Percentiles rank a stretch among this genome's conserved stretches.
These are phyloP conservation scores for Scylla paramamosain DNA, from an alignment of 1,140 invertebrate genomes.

Conservation along the genomic window DNA sequence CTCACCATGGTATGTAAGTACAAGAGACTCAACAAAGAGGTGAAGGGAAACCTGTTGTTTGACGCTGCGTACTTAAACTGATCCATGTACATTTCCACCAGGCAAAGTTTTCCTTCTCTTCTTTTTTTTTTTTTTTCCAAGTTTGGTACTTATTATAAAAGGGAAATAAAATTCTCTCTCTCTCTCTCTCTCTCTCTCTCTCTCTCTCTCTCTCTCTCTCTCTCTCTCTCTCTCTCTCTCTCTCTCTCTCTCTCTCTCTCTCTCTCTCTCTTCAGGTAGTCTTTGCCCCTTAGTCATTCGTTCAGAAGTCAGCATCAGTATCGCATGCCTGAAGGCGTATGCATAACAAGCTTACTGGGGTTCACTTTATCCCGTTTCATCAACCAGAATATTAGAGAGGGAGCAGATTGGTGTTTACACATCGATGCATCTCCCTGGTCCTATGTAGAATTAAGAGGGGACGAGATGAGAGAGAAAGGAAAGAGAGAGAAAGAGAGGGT, in stretches of 20 bases:
- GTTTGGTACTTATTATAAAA: too few relatives aligned
- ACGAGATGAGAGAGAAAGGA: background rate
- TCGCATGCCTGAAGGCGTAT: background rate
- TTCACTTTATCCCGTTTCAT: constrained; percentile 21
- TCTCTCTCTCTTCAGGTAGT: background rate
- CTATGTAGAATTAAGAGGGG: constrained; percentile 13
- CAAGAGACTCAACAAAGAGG: too few relatives aligned
- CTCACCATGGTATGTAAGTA: too few relatives aligned
- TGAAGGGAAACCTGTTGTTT: too few relatives aligned
- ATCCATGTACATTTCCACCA: too few relatives aligned
- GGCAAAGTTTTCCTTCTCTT: too few relatives aligned
- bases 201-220: too few relatives aligned
- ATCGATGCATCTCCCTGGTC: constrained; percentile 10
- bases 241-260: constrained; percentile 1
- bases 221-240: too few relatives aligned
- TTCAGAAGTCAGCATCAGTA: background rate
- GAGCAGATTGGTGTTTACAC: constrained; percentile 5
- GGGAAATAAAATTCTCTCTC: too few relatives aligned
- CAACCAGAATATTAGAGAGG: constrained; percentile 22
- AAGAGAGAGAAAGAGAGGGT: background rate
- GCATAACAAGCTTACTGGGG: background rate
- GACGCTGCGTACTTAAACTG: too few relatives aligned
- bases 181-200: too few relatives aligned
- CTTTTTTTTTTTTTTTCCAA: too few relatives aligned
- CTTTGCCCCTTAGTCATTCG: background rate